Evolutionary conservation across 2,797 vertebrate genomes (phyloP).

Genomic region (Phoebastria nigripes): DNA sequence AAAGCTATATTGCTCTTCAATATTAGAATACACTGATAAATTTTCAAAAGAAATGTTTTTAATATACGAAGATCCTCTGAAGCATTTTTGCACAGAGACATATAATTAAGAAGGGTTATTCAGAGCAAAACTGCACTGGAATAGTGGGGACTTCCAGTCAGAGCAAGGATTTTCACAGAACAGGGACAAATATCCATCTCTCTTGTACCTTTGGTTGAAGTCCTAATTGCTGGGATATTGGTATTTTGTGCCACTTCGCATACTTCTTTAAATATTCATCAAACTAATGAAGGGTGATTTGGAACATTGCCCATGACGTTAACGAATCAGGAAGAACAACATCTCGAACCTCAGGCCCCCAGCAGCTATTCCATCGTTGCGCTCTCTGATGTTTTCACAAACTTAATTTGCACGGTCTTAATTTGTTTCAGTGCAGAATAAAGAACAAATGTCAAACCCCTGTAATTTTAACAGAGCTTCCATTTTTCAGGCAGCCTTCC

Average conservation of each 20-base stretch:
- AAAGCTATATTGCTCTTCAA: not conserved
- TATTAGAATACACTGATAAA: not conserved
- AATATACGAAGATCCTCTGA: not conserved
- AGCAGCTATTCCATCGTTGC: not conserved
- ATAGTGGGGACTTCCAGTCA: not conserved
- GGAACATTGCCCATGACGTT: not conserved
- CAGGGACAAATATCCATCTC: not conserved
- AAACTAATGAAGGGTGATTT: not conserved
- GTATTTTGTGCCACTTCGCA: not conserved
- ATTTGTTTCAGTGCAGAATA: not conserved
- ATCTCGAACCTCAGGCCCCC: not conserved
- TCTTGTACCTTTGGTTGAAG: not conserved
- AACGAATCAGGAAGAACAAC: not conserved
- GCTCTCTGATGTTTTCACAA: slow-evolving; percentile 20
- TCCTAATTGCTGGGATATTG: not conserved
- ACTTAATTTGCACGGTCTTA: slow-evolving; percentile 4
- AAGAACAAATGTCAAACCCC: not conserved
- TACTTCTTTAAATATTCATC: slow-evolving; percentile 5
- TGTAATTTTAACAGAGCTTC: not conserved
- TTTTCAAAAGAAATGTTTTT: not conserved
- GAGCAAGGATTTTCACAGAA: not conserved
- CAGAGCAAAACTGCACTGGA: not conserved
- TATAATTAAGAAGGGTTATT: not conserved
- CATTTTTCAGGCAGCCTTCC: not conserved
- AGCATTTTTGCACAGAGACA: not conserved